A percentile compares a stretch with the other conserved stretches of the same genome.
These are phyloP conservation scores for Pterophyllum scalare DNA, from an alignment of 2,113 vertebrate species.

Conservation along the genomic window DNA sequence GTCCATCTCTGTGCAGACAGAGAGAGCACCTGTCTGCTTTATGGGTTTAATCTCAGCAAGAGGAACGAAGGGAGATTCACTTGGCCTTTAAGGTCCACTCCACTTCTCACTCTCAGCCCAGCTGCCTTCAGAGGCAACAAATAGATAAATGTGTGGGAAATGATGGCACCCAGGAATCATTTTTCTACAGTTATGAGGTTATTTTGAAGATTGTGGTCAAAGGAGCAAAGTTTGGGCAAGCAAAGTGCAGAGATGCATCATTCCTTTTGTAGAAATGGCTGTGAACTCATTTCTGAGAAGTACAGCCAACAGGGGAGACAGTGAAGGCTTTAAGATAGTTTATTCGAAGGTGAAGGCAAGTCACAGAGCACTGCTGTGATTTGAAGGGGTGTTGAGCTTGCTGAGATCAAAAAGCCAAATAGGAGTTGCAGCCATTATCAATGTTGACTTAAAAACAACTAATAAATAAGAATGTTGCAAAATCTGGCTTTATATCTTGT, in stretches of 20 bases:
- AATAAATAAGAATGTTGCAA: background rate
- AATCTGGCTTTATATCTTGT: background rate
- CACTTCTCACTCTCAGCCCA: background rate
- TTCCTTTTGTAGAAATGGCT: slow-evolving; percentile 5
- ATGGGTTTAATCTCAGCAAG: slow-evolving; percentile 76
- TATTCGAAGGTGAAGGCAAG: slow-evolving; percentile 25
- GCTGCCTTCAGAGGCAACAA: slow-evolving; percentile 24
- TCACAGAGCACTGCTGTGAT: slow-evolving; percentile 10
- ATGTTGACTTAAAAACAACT: background rate
- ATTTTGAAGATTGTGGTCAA: slow-evolving; percentile 31
- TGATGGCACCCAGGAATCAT: background rate
- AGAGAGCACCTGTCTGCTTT: slow-evolving; percentile 66
- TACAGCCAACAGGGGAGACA: background rate
- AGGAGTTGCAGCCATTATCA: background rate
- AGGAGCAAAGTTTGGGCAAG: background rate
- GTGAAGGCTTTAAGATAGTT: slow-evolving; percentile 2
- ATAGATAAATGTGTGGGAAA: slow-evolving; percentile 37
- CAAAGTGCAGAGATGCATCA: slow-evolving; percentile 19
- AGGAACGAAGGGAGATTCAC: slow-evolving; percentile 29
- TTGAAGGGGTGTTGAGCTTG: background rate
- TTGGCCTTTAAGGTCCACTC: slow-evolving; percentile 46
- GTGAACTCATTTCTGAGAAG: background rate
- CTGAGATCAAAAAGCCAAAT: slow-evolving; percentile 16
- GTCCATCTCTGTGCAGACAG: slow-evolving; percentile 49
- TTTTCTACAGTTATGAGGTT: background rate